Conservation (phyloP, 1,140 invertebrate genomes). For the Bombus affinis region DNA sequence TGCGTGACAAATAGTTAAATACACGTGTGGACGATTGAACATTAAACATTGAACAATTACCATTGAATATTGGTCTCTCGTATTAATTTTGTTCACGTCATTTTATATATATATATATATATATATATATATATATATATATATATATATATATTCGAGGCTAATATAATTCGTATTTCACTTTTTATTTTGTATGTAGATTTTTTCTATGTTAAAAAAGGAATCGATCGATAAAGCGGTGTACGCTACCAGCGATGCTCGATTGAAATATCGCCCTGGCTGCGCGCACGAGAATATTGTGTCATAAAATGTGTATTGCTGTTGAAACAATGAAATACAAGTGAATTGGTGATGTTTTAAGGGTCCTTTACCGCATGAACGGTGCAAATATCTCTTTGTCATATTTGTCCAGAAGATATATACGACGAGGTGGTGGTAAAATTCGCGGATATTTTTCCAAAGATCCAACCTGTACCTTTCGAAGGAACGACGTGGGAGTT, state of each 20-base stretch:
- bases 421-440: background rate
- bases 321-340: constrained; percentile 51
- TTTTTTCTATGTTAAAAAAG: background rate
- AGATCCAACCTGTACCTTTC: too few relatives aligned
- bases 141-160: background rate
- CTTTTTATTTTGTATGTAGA: background rate
- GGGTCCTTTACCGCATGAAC: constrained; percentile 30
- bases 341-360: constrained; percentile 59
- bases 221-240: background rate
- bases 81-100: background rate
- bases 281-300: constrained; percentile 20
- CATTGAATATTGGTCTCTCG: too few relatives aligned
- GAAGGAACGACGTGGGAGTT: background rate
- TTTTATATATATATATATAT: too few relatives aligned
- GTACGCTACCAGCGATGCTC: background rate
- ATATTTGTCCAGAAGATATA: constrained; percentile 5
- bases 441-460: background rate
- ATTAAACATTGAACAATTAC: too few relatives aligned
- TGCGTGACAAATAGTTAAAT: background rate
- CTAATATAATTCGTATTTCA: background rate
- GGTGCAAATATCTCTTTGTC: constrained; percentile 46
- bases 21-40: background rate
- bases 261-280: constrained; percentile 24
- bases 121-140: too few relatives aligned
- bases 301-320: constrained; percentile 39